Conservation (phyloP, 2,888 invertebrate species). For the Odontothrips loti region DNA sequence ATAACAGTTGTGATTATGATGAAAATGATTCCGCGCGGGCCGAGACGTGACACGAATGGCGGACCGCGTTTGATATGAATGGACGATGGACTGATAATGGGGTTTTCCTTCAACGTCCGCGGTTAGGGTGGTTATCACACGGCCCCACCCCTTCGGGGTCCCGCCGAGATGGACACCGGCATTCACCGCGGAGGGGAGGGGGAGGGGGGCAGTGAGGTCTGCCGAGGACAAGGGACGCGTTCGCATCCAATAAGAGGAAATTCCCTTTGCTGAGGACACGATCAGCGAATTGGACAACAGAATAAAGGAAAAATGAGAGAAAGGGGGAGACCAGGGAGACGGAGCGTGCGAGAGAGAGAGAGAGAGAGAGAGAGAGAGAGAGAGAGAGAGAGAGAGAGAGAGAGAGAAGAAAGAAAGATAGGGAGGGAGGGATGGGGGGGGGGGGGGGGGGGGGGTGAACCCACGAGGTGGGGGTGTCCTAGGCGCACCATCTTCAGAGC, state of each 20-base stretch:
- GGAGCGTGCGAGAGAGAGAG: conserved; percentile 1
- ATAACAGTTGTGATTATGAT: too few relatives aligned
- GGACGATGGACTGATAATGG: background rate
- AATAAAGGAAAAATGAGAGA: conserved; percentile 1
- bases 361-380: background rate
- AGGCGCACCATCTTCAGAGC: too few relatives aligned
- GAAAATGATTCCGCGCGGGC: background rate
- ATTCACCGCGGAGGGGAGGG: background rate
- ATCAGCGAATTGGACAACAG: conserved; percentile 11
- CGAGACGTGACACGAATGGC: background rate
- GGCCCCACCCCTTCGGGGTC: too few relatives aligned
- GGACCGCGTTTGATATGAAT: background rate
- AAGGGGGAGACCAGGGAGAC: background rate
- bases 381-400: background rate
- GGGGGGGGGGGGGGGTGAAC: background rate
- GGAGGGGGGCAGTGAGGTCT: background rate
- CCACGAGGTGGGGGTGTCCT: too few relatives aligned
- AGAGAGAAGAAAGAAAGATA: background rate
- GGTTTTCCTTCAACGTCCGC: background rate
- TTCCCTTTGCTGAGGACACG: background rate
- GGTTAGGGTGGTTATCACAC: too few relatives aligned
- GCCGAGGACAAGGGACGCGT: background rate
- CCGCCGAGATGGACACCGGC: too few relatives aligned
- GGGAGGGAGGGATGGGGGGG: background rate
- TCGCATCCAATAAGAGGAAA: background rate